Evolutionary conservation across 2,113 vertebrate genomes (phyloP).

Genomic region (Macaca mulatta): DNA sequence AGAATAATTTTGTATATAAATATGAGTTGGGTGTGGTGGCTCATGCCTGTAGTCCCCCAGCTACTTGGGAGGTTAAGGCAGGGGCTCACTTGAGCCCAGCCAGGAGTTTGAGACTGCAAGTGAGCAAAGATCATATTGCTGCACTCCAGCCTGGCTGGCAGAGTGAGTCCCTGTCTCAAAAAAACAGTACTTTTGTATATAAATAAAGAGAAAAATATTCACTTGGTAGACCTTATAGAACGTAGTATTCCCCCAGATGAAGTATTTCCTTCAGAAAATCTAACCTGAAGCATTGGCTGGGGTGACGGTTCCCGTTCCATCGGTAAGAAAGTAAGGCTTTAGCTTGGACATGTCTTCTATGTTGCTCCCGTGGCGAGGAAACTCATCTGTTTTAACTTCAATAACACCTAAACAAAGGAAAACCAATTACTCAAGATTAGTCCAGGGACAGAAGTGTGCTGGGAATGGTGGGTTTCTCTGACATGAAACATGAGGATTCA

Average conservation of each 20-base stretch:
- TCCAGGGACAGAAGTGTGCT: not conserved
- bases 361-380: slow-evolving; percentile 93
- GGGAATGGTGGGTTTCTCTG: not conserved
- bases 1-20: not conserved
- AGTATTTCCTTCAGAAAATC: not conserved
- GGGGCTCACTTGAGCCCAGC: not conserved
- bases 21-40: not conserved
- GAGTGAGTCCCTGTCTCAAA: not conserved
- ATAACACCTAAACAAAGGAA: slow-evolving; percentile 86
- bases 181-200: not conserved
- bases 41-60: not conserved
- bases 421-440: not conserved
- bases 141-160: not conserved
- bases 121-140: not conserved
- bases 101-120: not conserved
- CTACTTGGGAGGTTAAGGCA: not conserved
- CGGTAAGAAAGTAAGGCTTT: slow-evolving; percentile 92
- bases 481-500: not conserved
- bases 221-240: not conserved
- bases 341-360: slow-evolving; percentile 90
- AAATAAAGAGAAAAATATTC: not conserved
- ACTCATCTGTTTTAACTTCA: slow-evolving; percentile 93
- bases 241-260: not conserved
- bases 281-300: slow-evolving; percentile 96
- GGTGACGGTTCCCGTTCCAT: slow-evolving; percentile 93